Conservation (phyloP, 2,113 vertebrate genomes). For the human region DNA sequence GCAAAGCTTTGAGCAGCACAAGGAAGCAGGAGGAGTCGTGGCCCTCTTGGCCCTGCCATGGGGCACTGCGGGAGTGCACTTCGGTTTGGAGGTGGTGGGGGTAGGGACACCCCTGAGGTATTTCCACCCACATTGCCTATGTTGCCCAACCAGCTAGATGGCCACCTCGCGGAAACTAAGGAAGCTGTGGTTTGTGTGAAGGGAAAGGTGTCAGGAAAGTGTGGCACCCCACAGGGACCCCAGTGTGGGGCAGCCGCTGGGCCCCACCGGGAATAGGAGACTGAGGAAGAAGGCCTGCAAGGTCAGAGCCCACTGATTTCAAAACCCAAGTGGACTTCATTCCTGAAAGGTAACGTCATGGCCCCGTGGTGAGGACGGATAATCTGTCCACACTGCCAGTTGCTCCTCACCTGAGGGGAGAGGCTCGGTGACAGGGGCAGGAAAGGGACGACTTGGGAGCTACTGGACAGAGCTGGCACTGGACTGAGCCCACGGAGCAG, state of each 20-base stretch:
- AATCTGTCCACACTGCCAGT: accelerated
- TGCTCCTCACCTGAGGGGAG: neutral
- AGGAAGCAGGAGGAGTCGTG: neutral
- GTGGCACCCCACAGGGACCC: neutral
- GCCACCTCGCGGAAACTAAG: neutral
- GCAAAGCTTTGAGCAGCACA: neutral
- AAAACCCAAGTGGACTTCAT: neutral
- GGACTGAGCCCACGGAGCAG: neutral
- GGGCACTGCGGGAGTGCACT: accelerated
- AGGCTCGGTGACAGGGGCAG: accelerated
- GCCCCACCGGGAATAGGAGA: neutral
- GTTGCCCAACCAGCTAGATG: accelerated
- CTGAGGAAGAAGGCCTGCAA: neutral
- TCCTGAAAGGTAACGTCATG: neutral
- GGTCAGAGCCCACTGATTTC: neutral
- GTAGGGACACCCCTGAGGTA: accelerated
- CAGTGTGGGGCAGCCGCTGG: neutral
- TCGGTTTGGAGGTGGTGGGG: neutral
- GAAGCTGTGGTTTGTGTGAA: neutral
- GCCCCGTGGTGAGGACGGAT: accelerated
- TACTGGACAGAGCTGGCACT: neutral
- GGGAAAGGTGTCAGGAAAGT: neutral
- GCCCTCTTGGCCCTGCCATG: neutral
- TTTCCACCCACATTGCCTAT: neutral
- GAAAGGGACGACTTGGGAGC: accelerated